A percentile compares a stretch with the other conserved stretches of the same genome.
phyloP scores from a whole-genome alignment of 2,797 vertebrate species.

The Oophaga sylvatica region DNA sequence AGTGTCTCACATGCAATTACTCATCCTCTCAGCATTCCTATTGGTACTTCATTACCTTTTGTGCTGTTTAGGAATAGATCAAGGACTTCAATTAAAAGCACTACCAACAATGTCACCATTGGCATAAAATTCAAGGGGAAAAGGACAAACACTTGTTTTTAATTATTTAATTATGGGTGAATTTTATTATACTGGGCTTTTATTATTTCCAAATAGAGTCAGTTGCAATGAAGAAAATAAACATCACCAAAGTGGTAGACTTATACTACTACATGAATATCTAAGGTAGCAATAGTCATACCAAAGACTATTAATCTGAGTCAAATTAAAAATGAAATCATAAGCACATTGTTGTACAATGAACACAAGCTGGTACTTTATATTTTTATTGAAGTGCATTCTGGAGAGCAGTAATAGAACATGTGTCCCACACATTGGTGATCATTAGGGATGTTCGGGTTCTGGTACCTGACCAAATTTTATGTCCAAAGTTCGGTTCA shows the following conservation, averaged over 20 bases:
- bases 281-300: background rate
- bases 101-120: conserved; percentile 41
- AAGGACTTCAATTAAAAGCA: conserved; percentile 53
- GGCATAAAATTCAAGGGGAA: conserved; percentile 31
- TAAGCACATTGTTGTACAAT: background rate
- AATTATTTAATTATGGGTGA: background rate
- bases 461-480: too few species aligned
- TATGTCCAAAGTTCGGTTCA: too few species aligned
- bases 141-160: conserved; percentile 1
- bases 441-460: too few species aligned
- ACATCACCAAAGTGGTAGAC: too few species aligned
- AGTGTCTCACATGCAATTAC: conserved; percentile 54
- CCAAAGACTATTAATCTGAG: background rate
- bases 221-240: background rate
- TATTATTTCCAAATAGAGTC: background rate
- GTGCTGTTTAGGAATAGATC: conserved; percentile 50
- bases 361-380: background rate
- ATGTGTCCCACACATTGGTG: too few species aligned
- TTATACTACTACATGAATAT: too few species aligned
- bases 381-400: background rate
- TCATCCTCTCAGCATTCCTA: conserved; percentile 59
- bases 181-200: background rate
- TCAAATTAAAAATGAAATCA: background rate
- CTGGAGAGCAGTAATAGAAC: background rate
- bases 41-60: conserved; percentile 57